Evolutionary conservation across 2,797 vertebrate genomes (phyloP).

Genomic region (Pteronotus mesoamericanus): DNA sequence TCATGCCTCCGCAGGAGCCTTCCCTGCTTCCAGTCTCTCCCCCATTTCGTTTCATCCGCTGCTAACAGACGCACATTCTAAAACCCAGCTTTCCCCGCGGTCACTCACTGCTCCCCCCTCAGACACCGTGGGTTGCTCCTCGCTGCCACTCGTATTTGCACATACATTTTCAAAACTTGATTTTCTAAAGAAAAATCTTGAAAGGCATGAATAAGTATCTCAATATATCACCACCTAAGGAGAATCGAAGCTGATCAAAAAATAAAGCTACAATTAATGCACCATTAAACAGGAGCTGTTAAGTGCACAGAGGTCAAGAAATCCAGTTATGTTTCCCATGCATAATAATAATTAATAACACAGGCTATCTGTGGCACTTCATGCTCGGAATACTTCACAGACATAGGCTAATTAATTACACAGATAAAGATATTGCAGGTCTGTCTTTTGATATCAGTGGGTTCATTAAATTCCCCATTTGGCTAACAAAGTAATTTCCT

Average conservation of each 20-base stretch:
- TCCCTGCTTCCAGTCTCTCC: constrained; percentile 48
- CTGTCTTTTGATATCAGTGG: constrained; percentile 48
- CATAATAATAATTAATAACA: constrained; percentile 67
- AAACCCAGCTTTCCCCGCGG: background rate
- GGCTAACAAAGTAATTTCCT: constrained; percentile 65
- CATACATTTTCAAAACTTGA: constrained; percentile 41
- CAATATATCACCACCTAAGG: constrained; percentile 9
- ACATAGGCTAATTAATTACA: constrained; percentile 68
- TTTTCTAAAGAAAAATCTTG: constrained; percentile 48
- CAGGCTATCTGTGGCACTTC: constrained; percentile 20
- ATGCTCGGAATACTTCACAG: constrained; percentile 44
- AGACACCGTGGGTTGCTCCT: background rate
- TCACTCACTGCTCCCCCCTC: background rate
- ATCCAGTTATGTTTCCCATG: constrained; percentile 44
- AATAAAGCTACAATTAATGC: constrained; percentile 50
- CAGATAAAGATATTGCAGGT: constrained; percentile 60
- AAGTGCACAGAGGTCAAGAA: constrained; percentile 45
- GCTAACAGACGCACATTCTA: background rate
- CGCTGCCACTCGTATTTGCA: background rate
- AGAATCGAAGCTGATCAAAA: constrained; percentile 47
- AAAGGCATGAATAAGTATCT: constrained; percentile 39
- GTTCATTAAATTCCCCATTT: constrained; percentile 66
- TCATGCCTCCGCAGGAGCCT: background rate
- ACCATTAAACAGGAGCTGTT: constrained; percentile 55
- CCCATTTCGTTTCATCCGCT: background rate